These are phyloP conservation scores for Mus pahari DNA, from an alignment of 2,113 vertebrate species.

Conservation along the genomic window DNA sequence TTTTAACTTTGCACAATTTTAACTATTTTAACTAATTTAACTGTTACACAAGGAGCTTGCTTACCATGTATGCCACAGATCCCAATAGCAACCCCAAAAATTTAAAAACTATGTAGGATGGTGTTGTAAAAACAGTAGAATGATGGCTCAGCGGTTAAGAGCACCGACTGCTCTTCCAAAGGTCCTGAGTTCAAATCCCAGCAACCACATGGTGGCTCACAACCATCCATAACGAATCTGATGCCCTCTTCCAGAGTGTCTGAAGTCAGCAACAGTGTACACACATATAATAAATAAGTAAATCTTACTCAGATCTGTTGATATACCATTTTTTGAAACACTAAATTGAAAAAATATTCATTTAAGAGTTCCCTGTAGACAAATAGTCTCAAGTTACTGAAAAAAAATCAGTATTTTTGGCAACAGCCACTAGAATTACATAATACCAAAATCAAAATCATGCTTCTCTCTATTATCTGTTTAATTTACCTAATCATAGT, in stretches of 20 bases:
- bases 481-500: conserved; percentile 20
- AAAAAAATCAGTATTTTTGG: conserved; percentile 40
- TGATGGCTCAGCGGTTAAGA: no score
- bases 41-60: conserved; percentile 3
- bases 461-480: conserved; percentile 26
- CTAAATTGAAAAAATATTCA: conserved; percentile 40
- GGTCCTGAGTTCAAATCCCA: no score
- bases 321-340: conserved; percentile 25
- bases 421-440: conserved; percentile 20
- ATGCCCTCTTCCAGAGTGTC: no score
- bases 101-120: background rate
- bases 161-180: no score
- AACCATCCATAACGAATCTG: no score
- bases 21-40: no score
- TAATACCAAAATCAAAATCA: conserved; percentile 62
- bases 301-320: background rate
- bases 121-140: conserved; percentile 20
- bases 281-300: no score
- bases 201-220: no score
- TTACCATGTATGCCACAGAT: conserved; percentile 8
- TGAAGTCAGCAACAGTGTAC: no score
- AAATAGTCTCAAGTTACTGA: conserved; percentile 51
- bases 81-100: conserved; percentile 47
- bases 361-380: conserved; percentile 35
- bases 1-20: background rate